phyloP scores from a whole-genome alignment of 2,888 invertebrate species.

The Drosophila greeni region DNA sequence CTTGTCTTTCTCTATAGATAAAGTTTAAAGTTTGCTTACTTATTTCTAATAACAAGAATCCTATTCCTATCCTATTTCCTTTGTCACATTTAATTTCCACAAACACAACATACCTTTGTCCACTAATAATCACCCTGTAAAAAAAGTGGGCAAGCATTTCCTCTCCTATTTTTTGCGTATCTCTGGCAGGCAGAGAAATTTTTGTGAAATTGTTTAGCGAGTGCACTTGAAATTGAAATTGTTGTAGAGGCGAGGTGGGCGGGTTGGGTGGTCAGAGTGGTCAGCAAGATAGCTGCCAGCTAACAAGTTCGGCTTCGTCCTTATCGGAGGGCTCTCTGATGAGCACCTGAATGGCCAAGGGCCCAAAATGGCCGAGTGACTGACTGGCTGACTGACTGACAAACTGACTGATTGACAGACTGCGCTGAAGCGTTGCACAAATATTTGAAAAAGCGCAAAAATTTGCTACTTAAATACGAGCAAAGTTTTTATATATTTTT shows the following conservation, averaged over 20 bases:
- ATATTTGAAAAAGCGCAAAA: slow-evolving; percentile 69
- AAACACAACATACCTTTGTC: slow-evolving; percentile 1
- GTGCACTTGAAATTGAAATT: slow-evolving; percentile 73
- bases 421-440: slow-evolving; percentile 66
- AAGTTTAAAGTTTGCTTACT: no score
- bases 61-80: neutral
- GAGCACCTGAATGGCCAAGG: slow-evolving; percentile 48
- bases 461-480: slow-evolving; percentile 68
- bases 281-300: slow-evolving; percentile 58
- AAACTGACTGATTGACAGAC: slow-evolving; percentile 33
- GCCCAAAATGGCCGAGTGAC: slow-evolving; percentile 8
- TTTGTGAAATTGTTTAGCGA: slow-evolving; percentile 64
- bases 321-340: slow-evolving; percentile 50
- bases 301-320: slow-evolving; percentile 67
- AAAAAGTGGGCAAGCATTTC: slow-evolving; percentile 17
- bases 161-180: slow-evolving; percentile 28
- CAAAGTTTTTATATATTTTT: slow-evolving; percentile 48
- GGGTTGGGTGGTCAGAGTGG: slow-evolving; percentile 28
- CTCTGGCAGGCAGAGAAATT: slow-evolving; percentile 43
- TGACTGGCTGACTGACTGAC: slow-evolving; percentile 24
- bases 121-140: neutral
- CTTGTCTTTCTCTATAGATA: no score
- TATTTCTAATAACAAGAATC: neutral
- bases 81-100: neutral
- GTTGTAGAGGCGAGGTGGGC: slow-evolving; percentile 28